These are phyloP conservation scores for Centruroides sculpturatus DNA, from an alignment of 1,140 invertebrate genomes.

Conservation along the genomic window DNA sequence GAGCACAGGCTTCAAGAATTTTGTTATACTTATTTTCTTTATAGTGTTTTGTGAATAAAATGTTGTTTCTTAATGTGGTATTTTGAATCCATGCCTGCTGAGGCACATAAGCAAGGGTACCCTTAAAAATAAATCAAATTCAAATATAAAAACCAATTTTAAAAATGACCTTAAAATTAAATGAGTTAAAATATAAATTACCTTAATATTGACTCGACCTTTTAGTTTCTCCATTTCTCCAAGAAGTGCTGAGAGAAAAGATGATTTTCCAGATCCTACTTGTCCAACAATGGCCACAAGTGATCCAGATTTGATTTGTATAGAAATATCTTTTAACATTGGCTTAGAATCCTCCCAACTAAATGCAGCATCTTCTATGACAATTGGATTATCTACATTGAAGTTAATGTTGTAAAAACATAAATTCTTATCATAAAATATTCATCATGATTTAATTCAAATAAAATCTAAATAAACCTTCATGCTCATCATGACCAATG, in stretches of 20 bases:
- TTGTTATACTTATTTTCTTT: slow-evolving; percentile 27
- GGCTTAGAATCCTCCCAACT: slow-evolving; percentile 29
- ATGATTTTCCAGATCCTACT: slow-evolving; percentile 45
- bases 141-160: no score
- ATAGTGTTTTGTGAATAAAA: slow-evolving; percentile 27
- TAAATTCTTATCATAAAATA: no score
- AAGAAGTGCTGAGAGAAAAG: slow-evolving; percentile 39
- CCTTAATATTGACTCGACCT: slow-evolving; percentile 36
- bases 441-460: no score
- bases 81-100: slow-evolving; percentile 37
- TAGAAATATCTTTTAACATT: slow-evolving; percentile 30
- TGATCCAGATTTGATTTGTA: slow-evolving; percentile 23
- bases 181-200: no score
- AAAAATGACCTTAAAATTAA: no score
- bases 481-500: slow-evolving; percentile 20
- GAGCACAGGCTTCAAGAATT: slow-evolving; percentile 26
- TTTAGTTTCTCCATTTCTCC: slow-evolving; percentile 37
- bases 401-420: background rate
- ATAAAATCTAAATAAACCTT: slow-evolving; percentile 10
- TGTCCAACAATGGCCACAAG: slow-evolving; percentile 41
- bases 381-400: slow-evolving; percentile 22
- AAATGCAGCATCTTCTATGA: slow-evolving; percentile 33
- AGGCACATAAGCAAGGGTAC: slow-evolving; percentile 27
- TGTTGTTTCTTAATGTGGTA: slow-evolving; percentile 28
- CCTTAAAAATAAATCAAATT: slow-evolving; percentile 8